A percentile compares a stretch with the other conserved stretches of the same genome.
phyloP scores from a whole-genome alignment of 37 sponge, comb jelly and placozoan genomes.

The Cladorhizidae sp. region DNA sequence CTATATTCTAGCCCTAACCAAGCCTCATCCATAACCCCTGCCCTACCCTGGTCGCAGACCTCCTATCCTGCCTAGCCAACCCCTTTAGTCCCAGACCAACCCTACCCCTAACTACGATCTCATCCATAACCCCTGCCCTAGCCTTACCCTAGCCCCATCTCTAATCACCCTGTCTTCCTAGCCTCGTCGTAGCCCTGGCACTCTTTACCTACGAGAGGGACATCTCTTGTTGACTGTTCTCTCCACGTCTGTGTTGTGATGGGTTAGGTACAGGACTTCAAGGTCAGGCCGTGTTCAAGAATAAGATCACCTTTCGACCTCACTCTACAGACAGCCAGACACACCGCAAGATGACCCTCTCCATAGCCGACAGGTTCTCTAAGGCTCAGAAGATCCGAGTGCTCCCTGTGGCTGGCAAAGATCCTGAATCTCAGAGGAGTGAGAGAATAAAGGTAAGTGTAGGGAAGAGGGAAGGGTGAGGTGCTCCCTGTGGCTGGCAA shows the following conservation, averaged over 20 bases:
- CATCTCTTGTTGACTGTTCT: too few species aligned
- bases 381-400: constrained; percentile 95
- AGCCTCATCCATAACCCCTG: too few species aligned
- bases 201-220: too few species aligned
- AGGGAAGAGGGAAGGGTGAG: neutral
- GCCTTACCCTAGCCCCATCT: too few species aligned
- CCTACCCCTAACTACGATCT: too few species aligned
- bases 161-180: too few species aligned
- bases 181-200: too few species aligned
- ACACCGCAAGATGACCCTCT: constrained; percentile 94
- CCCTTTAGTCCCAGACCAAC: too few species aligned
- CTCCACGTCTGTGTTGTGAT: neutral
- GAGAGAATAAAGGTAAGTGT: constrained; percentile 82
- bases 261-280: constrained; percentile 84
- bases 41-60: too few species aligned
- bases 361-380: constrained; percentile 93
- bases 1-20: neutral
- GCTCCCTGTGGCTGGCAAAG: constrained; percentile 88
- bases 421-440: constrained; percentile 83
- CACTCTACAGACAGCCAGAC: constrained; percentile 97
- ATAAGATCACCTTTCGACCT: constrained; percentile 87
- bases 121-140: too few species aligned
- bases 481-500: constrained; percentile 85
- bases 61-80: too few species aligned
- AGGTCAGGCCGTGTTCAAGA: constrained; percentile 90